Base-by-base conservation (phyloP, 2,113 vertebrate genomes). In the Neolamprologus falcicula region DNA sequence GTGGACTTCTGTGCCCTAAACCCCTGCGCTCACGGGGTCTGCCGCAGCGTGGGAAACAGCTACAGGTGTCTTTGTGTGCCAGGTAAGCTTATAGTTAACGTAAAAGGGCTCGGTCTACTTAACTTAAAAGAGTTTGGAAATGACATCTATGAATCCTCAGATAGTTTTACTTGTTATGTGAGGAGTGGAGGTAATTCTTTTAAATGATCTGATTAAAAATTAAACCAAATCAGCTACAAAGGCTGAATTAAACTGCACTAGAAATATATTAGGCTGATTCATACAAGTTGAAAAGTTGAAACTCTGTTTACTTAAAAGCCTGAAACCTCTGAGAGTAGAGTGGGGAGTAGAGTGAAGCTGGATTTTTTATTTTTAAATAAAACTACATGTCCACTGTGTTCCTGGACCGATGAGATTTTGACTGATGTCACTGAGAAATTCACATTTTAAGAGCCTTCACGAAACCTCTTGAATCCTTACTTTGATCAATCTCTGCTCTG, bases 1-100 rank as follows among this genome's bases (percentile, higher is more conserved):
- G 97, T 98, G 31, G 98, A 99, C 93, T 99, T 99, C 97, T 99
- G 99, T 10, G 98, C 98, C 16, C 97, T 99, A 81, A 99, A 98
- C 84, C 98, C 99, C 1, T 99, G 99, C 3, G 98, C 98, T 7
- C 99, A 99, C 0, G 99, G 99, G 52, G 97, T 97, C 31, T 99
- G 99, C 88, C 98, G 98, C 94, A 98, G 98, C 3, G 96, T 98
- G 92, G 98, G 98, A 52, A 99, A 98, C 90, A 99, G 98, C 95
- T 99, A 99, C 93, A 98, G 98, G 91, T 99, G 98, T 90, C 97
- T 99, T 88, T 99, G 99, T 50, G 97, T 97, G 54, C 98, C 99
- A 96, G 99, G 99, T 99, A 87, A 94, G 93, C 53, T 28, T 3
- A 52, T 50, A 52, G 71, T 50, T 50, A 78, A 78, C 4, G 10